phyloP scores from a whole-genome alignment of 2,888 invertebrate genomes.

The Netelia inedita region DNA sequence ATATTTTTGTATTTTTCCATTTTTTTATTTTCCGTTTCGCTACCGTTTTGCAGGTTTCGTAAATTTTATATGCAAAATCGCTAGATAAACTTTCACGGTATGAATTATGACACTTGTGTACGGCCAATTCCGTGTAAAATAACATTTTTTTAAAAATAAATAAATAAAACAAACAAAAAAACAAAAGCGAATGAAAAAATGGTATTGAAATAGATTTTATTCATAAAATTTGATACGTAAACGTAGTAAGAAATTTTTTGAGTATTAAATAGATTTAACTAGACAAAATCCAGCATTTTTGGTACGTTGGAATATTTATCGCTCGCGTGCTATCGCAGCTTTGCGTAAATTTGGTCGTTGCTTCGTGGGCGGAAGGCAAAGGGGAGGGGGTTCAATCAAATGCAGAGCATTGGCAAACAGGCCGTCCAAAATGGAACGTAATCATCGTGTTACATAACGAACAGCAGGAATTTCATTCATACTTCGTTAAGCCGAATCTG shows the following conservation, averaged over 20 bases:
- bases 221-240: too few species aligned
- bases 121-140: neutral
- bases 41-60: neutral
- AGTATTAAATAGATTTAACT: too few species aligned
- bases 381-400: conserved; percentile 21
- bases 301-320: too few species aligned
- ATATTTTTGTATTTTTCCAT: neutral
- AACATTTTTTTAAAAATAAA: neutral
- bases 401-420: conserved; percentile 13
- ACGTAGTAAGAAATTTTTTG: too few species aligned
- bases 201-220: neutral
- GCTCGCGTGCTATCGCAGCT: neutral
- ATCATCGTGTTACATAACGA: conserved; percentile 55
- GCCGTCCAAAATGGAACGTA: conserved; percentile 37
- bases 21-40: neutral
- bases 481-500: conserved; percentile 57
- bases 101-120: neutral
- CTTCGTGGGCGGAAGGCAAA: neutral
- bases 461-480: conserved; percentile 57
- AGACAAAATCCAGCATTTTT: too few species aligned
- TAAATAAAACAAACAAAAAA: neutral
- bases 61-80: neutral
- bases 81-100: neutral
- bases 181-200: neutral
- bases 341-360: conserved; percentile 11